A percentile compares a stretch with the other conserved stretches of the same genome.
These are phyloP conservation scores for Microctonus hyperodae DNA, from an alignment of 2,888 invertebrate species.

Conservation along the genomic window DNA sequence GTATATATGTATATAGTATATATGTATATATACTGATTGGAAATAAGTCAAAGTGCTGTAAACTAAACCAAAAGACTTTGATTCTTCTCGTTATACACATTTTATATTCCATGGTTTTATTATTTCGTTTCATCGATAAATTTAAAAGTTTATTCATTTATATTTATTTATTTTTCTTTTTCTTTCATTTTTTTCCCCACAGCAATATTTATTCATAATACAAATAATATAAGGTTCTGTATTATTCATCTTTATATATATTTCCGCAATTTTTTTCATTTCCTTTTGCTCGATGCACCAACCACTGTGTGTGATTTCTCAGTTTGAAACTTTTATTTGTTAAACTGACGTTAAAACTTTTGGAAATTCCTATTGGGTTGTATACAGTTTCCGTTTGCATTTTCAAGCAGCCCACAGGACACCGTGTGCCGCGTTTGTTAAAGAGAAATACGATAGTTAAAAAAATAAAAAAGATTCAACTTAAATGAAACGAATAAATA, in stretches of 20 bases:
- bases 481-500: no score
- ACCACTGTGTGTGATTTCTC: neutral
- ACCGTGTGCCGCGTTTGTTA: constrained; percentile 2
- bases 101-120: no score
- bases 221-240: no score
- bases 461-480: constrained; percentile 1
- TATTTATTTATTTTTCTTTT: no score
- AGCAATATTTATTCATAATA: neutral
- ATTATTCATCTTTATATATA: neutral
- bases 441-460: constrained; percentile 14
- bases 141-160: neutral
- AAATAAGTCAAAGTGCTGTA: no score
- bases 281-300: no score
- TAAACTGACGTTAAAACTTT: constrained; percentile 1
- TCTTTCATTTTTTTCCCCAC: neutral
- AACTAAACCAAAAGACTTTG: neutral
- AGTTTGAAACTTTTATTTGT: neutral
- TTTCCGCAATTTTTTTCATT: neutral
- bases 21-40: no score
- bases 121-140: neutral
- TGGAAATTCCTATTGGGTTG: neutral
- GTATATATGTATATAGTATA: no score
- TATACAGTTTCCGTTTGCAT: neutral
- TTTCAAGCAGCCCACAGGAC: constrained; percentile 3
- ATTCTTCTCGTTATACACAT: constrained; percentile 9